phyloP scores from a whole-genome alignment of 2,797 vertebrate genomes.

The Clamator glandarius region DNA sequence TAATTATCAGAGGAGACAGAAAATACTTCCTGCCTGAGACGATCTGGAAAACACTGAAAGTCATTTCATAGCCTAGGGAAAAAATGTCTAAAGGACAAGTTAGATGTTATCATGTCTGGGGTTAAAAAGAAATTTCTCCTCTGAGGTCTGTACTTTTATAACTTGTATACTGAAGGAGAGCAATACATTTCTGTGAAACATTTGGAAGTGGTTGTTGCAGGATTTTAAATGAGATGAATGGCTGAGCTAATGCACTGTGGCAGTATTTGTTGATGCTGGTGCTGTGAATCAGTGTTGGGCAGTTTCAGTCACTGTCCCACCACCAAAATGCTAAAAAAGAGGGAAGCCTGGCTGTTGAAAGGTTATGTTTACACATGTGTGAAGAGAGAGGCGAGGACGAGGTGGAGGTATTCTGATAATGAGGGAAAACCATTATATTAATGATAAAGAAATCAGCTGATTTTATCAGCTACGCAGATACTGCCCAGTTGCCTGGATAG shows the following conservation, averaged over 20 bases:
- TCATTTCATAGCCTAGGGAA: neutral
- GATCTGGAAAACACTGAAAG: neutral
- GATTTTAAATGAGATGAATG: neutral
- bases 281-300: neutral
- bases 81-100: neutral
- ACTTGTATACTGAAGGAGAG: neutral
- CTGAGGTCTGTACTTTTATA: neutral
- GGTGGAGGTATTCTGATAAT: neutral
- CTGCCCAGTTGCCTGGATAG: neutral
- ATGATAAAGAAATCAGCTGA: neutral
- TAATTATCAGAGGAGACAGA: conserved; percentile 13
- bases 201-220: neutral
- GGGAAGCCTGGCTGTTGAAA: neutral
- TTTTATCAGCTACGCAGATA: neutral
- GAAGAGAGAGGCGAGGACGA: neutral
- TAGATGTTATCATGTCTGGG: neutral
- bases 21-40: conserved; percentile 34
- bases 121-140: neutral
- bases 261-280: neutral
- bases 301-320: neutral
- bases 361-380: neutral
- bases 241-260: neutral
- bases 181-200: neutral
- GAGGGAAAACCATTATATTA: neutral
- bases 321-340: neutral